Evolutionary conservation across 2,888 invertebrate species (phyloP).

Genomic region (Drosophila atripex): DNA sequence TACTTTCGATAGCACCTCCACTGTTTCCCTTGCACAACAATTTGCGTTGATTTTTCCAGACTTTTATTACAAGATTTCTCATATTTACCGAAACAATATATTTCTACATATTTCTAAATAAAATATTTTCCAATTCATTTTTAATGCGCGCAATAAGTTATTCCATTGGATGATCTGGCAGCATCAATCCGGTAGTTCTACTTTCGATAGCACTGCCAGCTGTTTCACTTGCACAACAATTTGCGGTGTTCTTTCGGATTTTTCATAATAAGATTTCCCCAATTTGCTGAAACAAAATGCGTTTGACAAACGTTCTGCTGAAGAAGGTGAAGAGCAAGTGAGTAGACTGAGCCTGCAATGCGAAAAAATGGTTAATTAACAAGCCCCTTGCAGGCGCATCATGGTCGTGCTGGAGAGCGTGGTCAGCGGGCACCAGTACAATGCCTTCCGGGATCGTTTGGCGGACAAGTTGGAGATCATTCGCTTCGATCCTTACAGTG

Average conservation of each 20-base stretch:
- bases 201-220: background rate
- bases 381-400: slow-evolving; percentile 85
- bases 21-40: slow-evolving; percentile 1
- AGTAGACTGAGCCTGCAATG: slow-evolving; percentile 78
- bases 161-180: background rate
- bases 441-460: slow-evolving; percentile 88
- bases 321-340: slow-evolving; percentile 92
- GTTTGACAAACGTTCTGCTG: slow-evolving; percentile 88
- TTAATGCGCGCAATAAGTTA: background rate
- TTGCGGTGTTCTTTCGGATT: slow-evolving; percentile 19
- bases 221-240: slow-evolving; percentile 3
- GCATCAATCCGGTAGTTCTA: background rate
- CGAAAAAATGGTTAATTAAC: background rate
- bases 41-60: slow-evolving; percentile 14
- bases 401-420: slow-evolving; percentile 92
- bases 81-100: slow-evolving; percentile 39
- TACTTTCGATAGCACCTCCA: background rate
- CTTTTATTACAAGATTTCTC: background rate
- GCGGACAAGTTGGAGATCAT: slow-evolving; percentile 91
- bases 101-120: too few species aligned
- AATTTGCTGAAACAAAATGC: slow-evolving; percentile 80
- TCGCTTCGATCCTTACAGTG: slow-evolving; percentile 91
- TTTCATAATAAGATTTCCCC: background rate
- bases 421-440: slow-evolving; percentile 90
- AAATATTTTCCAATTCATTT: too few species aligned